Base-by-base conservation (phyloP, 2,797 vertebrate genomes). In the Scolopax rusticola region DNA sequence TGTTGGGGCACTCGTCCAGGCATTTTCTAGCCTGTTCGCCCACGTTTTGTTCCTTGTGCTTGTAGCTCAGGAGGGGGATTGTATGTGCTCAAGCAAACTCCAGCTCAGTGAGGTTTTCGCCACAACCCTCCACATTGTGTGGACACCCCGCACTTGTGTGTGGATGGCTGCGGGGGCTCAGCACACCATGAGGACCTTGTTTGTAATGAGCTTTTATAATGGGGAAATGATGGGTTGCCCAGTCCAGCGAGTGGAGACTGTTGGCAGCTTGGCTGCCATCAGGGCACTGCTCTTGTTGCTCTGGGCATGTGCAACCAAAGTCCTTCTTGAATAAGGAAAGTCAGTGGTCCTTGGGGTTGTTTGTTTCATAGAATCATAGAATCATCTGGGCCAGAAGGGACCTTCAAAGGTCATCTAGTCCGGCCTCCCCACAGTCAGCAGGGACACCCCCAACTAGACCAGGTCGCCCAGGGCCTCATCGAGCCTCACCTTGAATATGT, bases 161-260 rank as follows among this genome's bases (percentile, higher is more conserved):
- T 30, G 70, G 28, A 18, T 57, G 11, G 54, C 19, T 61, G n/a
- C 5, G 28, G 15, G 24, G 7, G 4, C 23, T 70, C 74, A 76
- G 41, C 33, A 65, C 59, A 21, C 56, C 41, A 6, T 21, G 67
- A 48, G 7, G 18, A 6, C 20, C 20, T 60, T 56, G 25, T 61
- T 82, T 56, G 43, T 67, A 84, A 80, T 15, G 3, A 60, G 8
- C 50, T 81, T 71, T 47, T 53, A 3, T 38, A 53, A 47, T 0
- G 24, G 24, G 24, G 59, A 71, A 81, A 68, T 0, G 1, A 7
- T 11, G 43, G 15, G 15, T 18, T 69, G 12, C 32, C 32, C 24
- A 0, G 32, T 53, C 28, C 24, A 47, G 41, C 7, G 14, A 32
- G 28, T 19, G 15, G 53, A 69, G 25, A 24, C 3, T 0, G 1